Evolutionary conservation across 2,888 invertebrate genomes (phyloP).

Genomic region (Epicampocera succincta): DNA sequence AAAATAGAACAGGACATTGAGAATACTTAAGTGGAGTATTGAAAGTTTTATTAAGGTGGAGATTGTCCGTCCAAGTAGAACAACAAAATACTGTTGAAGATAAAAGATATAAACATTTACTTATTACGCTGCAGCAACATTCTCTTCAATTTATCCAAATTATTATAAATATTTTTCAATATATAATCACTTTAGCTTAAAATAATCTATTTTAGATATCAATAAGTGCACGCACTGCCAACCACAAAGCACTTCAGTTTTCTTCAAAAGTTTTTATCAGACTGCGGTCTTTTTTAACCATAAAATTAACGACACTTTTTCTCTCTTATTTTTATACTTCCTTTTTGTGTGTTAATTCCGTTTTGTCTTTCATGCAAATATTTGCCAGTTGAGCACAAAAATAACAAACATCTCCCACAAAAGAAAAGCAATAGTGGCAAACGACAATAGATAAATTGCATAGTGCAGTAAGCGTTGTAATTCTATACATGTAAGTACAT

Average conservation of each 20-base stretch:
- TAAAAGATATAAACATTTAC: slow-evolving; percentile 50
- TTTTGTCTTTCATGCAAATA: slow-evolving; percentile 54
- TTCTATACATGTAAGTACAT: slow-evolving; percentile 7
- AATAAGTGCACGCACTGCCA: slow-evolving; percentile 19
- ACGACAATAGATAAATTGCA: slow-evolving; percentile 21
- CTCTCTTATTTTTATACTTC: slow-evolving; percentile 12
- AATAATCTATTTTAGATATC: not conserved
- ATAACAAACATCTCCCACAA: slow-evolving; percentile 42
- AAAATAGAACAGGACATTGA: too few relatives aligned
- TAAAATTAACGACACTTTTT: slow-evolving; percentile 31
- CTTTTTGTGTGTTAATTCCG: slow-evolving; percentile 27
- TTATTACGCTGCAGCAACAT: slow-evolving; percentile 69
- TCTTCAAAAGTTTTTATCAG: slow-evolving; percentile 56
- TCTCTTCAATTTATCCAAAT: slow-evolving; percentile 15
- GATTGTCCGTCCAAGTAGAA: not conserved
- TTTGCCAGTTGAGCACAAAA: slow-evolving; percentile 45
- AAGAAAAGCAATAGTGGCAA: slow-evolving; percentile 40
- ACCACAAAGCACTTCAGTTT: slow-evolving; percentile 32
- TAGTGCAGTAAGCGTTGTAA: not conserved
- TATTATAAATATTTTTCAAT: not conserved
- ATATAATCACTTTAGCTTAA: slow-evolving; percentile 2
- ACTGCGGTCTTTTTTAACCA: slow-evolving; percentile 46
- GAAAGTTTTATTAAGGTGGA: not conserved
- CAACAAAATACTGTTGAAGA: not conserved
- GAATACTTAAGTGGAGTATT: too few relatives aligned